A percentile compares a stretch with the other conserved stretches of the same genome.
Conservation (phyloP, 2,113 vertebrate genomes). For the Cebidichthys violaceus region DNA sequence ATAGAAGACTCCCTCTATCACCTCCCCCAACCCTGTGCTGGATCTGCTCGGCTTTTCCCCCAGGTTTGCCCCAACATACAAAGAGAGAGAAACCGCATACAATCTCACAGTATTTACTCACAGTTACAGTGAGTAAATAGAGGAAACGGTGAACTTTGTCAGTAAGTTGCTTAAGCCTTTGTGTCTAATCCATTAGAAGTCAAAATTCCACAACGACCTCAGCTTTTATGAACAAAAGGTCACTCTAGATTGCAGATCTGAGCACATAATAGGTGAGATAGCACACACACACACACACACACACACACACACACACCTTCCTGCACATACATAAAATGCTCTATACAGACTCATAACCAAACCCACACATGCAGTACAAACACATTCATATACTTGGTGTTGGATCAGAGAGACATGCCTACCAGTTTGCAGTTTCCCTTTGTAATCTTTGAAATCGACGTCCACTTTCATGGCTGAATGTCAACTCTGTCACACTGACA, state of each 20-base stretch:
- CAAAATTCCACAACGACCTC: slow-evolving; percentile 11
- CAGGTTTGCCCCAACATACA: not conserved
- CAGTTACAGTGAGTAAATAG: slow-evolving; percentile 21
- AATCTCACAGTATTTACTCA: slow-evolving; percentile 36
- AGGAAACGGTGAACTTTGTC: slow-evolving; percentile 23
- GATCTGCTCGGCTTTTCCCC: too few relatives aligned
- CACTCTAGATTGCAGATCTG: slow-evolving; percentile 28
- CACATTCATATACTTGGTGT: slow-evolving; percentile 19
- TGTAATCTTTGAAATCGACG: slow-evolving; percentile 38
- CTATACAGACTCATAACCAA: not conserved
- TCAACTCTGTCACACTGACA: slow-evolving; percentile 41
- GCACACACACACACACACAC: not conserved
- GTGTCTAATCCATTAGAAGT: slow-evolving; percentile 40
- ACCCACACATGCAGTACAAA: not conserved
- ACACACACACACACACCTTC: not conserved
- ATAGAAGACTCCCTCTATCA: too few relatives aligned
- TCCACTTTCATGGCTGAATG: slow-evolving; percentile 55
- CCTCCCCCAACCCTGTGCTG: too few relatives aligned
- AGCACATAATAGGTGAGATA: slow-evolving; percentile 9
- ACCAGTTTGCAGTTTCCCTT: slow-evolving; percentile 34
- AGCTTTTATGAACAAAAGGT: slow-evolving; percentile 42
- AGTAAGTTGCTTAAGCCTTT: slow-evolving; percentile 36
- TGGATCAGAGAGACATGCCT: slow-evolving; percentile 31
- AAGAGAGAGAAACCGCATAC: slow-evolving; percentile 11
- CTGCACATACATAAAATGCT: not conserved